phyloP scores from a whole-genome alignment of 2,888 invertebrate genomes.

The Belgica antarctica region DNA sequence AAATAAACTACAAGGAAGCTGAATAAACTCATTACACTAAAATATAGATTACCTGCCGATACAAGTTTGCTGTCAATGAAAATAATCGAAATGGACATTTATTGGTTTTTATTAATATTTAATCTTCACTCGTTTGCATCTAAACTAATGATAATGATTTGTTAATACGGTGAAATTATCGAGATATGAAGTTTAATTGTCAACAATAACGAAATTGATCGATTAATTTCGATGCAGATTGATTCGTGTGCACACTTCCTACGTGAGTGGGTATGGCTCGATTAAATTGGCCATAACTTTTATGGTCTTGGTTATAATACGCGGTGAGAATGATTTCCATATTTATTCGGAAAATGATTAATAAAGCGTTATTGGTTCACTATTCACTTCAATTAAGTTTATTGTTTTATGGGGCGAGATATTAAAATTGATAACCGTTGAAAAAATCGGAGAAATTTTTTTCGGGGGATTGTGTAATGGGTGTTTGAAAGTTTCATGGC shows the following conservation, averaged over 20 bases:
- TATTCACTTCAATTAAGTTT: slow-evolving; percentile 38
- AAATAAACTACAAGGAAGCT: too few relatives aligned
- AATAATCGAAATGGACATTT: neutral
- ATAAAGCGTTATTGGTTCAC: slow-evolving; percentile 10
- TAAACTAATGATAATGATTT: neutral
- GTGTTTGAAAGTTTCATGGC: too few relatives aligned
- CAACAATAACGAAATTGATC: slow-evolving; percentile 26
- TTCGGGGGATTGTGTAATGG: too few relatives aligned
- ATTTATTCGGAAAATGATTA: slow-evolving; percentile 38
- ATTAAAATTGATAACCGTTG: slow-evolving; percentile 17
- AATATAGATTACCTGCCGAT: too few relatives aligned
- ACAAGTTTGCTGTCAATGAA: neutral
- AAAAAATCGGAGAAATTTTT: neutral
- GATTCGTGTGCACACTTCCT: too few relatives aligned
- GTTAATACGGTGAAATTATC: neutral
- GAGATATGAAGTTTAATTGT: slow-evolving; percentile 1
- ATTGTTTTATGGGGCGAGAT: slow-evolving; percentile 29
- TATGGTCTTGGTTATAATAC: slow-evolving; percentile 12
- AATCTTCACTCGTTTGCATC: neutral
- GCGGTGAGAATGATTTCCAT: slow-evolving; percentile 27
- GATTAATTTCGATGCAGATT: slow-evolving; percentile 30
- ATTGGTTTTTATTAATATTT: slow-evolving; percentile 14
- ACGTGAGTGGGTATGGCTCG: too few relatives aligned
- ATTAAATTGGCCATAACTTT: slow-evolving; percentile 26
- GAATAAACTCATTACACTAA: too few relatives aligned